Percentiles rank a stretch among this genome's conserved stretches.
Evolutionary conservation across 2,797 vertebrate genomes (phyloP).

Genomic region (Neosalanx taihuensis): DNA sequence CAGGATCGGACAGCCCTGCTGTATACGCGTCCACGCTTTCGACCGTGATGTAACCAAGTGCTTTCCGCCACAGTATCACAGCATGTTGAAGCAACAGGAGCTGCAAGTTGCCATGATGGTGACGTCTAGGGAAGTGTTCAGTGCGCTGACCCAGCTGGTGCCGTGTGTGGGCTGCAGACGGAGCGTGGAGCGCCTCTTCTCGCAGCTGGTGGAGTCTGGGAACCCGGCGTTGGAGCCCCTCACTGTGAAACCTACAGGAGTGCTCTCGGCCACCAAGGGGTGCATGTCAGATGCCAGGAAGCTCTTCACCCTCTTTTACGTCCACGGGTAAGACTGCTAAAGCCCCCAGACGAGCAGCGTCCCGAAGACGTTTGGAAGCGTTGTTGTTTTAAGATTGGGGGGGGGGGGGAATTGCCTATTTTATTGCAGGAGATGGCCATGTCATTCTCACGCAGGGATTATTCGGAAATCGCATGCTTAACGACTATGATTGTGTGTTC

Average conservation of each 20-base stretch:
- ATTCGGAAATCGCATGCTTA: no score
- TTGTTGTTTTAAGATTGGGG: no score
- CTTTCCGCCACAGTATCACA: conserved; percentile 75
- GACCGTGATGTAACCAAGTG: conserved; percentile 6
- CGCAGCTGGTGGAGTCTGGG: conserved; percentile 90
- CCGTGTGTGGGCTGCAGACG: conserved; percentile 94
- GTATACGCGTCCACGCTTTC: background rate
- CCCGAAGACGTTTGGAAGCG: no score
- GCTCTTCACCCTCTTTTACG: conserved; percentile 93
- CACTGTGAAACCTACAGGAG: conserved; percentile 85
- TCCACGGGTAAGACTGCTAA: conserved; percentile 83
- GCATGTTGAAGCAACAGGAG: conserved; percentile 91
- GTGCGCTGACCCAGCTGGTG: conserved; percentile 88
- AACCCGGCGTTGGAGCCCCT: conserved; percentile 93
- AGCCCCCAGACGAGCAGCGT: background rate
- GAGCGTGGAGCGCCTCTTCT: conserved; percentile 94
- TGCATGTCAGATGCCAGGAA: conserved; percentile 91
- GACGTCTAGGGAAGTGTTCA: conserved; percentile 87
- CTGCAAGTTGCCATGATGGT: conserved; percentile 90
- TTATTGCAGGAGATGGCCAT: no score
- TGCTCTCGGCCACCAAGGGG: conserved; percentile 86
- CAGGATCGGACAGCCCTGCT: no score
- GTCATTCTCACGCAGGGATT: no score
- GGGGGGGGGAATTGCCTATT: no score
- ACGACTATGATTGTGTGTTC: background rate